Conservation (phyloP, 2,888 invertebrate genomes). For the Cremastinae sp. region DNA sequence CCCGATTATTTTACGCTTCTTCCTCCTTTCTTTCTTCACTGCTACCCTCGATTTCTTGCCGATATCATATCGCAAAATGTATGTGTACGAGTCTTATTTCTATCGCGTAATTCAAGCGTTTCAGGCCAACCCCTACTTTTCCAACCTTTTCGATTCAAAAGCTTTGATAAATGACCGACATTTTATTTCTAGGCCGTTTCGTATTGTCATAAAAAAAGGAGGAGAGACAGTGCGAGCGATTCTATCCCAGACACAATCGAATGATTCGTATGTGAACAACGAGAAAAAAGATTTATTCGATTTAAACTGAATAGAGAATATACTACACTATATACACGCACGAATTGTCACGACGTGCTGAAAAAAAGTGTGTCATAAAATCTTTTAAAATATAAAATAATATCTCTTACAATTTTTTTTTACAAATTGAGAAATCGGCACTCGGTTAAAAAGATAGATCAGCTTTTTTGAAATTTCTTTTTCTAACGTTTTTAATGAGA, state of each 20-base stretch:
- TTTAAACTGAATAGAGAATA: constrained; percentile 15
- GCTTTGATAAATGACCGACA: constrained; percentile 43
- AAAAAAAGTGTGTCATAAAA: not conserved
- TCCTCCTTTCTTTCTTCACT: not conserved
- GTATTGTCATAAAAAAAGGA: constrained; percentile 35
- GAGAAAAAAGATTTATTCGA: constrained; percentile 17
- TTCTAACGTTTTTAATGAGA: too few relatives aligned
- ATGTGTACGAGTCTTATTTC: constrained; percentile 51
- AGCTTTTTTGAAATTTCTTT: too few relatives aligned
- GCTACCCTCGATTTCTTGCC: constrained; percentile 31
- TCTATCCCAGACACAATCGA: constrained; percentile 23
- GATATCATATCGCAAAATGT: not conserved
- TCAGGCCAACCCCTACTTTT: constrained; percentile 37
- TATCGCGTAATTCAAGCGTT: constrained; percentile 18
- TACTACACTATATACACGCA: too few relatives aligned
- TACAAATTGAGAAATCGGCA: too few relatives aligned
- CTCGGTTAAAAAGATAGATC: too few relatives aligned
- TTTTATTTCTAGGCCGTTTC: constrained; percentile 35
- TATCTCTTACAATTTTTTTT: too few relatives aligned
- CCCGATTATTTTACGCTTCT: constrained; percentile 48
- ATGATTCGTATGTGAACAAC: constrained; percentile 24
- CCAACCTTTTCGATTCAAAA: constrained; percentile 38
- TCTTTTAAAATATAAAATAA: not conserved
- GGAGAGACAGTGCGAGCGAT: constrained; percentile 8
- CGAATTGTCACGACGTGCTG: not conserved